Evolutionary conservation across 2,797 vertebrate genomes (phyloP).

Genomic region (Megaceryle alcyon): DNA sequence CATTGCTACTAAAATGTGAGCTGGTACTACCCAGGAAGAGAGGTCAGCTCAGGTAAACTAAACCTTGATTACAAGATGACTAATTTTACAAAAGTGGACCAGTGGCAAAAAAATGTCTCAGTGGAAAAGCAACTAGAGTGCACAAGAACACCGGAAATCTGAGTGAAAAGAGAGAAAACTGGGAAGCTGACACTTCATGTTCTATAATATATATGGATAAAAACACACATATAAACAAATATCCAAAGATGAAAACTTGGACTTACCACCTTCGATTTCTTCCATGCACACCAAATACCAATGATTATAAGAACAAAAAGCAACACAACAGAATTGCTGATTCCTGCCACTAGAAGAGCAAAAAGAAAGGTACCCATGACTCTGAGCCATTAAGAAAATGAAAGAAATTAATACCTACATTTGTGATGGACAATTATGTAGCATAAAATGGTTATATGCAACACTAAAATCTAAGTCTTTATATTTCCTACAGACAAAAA

Average conservation of each 20-base stretch:
- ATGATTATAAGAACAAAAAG: not conserved
- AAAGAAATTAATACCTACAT: not conserved
- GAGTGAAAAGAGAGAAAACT: not conserved
- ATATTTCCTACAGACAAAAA: not conserved
- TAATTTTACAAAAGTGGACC: not conserved
- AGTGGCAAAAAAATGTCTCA: not conserved
- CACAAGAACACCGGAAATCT: not conserved
- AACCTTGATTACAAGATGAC: not conserved
- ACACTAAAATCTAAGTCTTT: not conserved
- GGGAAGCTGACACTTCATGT: not conserved
- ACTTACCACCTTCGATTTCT: conserved; percentile 17
- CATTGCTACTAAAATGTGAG: not conserved
- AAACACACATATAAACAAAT: not conserved
- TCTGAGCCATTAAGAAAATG: not conserved
- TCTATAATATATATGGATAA: not conserved
- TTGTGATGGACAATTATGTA: not conserved
- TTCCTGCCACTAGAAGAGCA: conserved; percentile 30
- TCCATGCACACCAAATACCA: not conserved
- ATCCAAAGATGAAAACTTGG: not conserved
- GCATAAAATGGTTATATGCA: not conserved
- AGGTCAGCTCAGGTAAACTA: not conserved
- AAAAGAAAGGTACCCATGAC: not conserved
- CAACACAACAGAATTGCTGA: not conserved
- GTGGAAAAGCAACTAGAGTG: not conserved
- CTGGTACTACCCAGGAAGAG: not conserved